These are phyloP conservation scores for Melangyna quadrimaculata DNA, from an alignment of 2,888 invertebrate species.

Conservation along the genomic window DNA sequence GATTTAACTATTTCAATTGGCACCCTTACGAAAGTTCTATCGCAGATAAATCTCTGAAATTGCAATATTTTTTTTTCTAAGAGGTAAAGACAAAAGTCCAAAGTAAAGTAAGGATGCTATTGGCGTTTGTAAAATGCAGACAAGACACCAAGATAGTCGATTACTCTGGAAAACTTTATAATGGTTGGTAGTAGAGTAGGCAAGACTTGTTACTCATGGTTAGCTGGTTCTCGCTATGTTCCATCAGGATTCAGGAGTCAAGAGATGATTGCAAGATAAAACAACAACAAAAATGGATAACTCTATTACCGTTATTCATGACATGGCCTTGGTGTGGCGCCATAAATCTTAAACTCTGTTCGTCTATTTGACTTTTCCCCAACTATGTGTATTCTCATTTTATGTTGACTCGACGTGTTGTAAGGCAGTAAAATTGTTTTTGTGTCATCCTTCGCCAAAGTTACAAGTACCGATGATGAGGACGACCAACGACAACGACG, in stretches of 20 bases:
- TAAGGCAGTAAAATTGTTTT: slow-evolving; percentile 28
- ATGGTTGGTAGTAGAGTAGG: background rate
- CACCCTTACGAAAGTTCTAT: slow-evolving; percentile 45
- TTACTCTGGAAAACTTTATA: slow-evolving; percentile 38
- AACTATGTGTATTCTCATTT: slow-evolving; percentile 46
- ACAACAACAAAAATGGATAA: background rate
- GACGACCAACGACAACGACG: background rate
- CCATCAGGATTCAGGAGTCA: background rate
- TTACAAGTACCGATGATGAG: slow-evolving; percentile 19
- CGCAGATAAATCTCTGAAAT: slow-evolving; percentile 28
- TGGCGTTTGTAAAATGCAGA: slow-evolving; percentile 10
- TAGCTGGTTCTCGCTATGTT: background rate
- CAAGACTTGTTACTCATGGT: slow-evolving; percentile 29
- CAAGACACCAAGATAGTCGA: slow-evolving; percentile 29
- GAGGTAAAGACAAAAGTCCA: slow-evolving; percentile 12
- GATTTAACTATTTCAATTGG: slow-evolving; percentile 21
- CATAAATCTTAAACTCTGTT: slow-evolving; percentile 51
- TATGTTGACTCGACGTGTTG: slow-evolving; percentile 59
- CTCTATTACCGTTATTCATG: slow-evolving; percentile 39
- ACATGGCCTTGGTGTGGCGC: slow-evolving; percentile 4
- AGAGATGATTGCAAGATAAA: background rate
- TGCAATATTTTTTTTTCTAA: background rate
- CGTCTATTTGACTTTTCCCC: slow-evolving; percentile 51
- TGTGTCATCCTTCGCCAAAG: slow-evolving; percentile 12
- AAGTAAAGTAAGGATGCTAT: background rate